A percentile compares a stretch with the other conserved stretches of the same genome.
Evolutionary conservation across 2,113 vertebrate species (phyloP).

Genomic region (Rostratula benghalensis): DNA sequence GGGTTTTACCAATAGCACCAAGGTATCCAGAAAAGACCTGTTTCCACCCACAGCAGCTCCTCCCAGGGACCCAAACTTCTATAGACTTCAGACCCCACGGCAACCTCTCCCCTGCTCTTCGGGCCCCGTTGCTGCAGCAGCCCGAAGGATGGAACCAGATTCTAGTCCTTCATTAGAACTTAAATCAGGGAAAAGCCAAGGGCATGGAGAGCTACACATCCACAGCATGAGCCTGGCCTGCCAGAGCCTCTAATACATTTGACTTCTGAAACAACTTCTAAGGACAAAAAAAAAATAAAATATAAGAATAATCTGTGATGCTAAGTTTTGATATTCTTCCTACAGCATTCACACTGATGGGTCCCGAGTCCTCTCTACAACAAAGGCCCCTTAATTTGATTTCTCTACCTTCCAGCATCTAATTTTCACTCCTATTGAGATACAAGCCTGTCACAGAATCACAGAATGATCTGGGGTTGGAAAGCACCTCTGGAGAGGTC

Average conservation of each 20-base stretch:
- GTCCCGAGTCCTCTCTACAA: not conserved
- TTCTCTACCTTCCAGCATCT: not conserved
- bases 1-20: not conserved
- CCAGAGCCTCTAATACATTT: not conserved
- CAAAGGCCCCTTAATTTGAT: not conserved
- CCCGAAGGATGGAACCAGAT: not conserved
- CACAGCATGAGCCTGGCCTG: not conserved
- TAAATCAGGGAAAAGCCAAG: not conserved
- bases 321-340: not conserved
- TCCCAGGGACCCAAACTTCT: too few species aligned
- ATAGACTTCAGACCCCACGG: not conserved
- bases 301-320: too few species aligned
- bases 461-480: too few species aligned
- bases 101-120: too few species aligned
- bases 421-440: not conserved
- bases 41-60: not conserved
- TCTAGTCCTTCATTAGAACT: not conserved
- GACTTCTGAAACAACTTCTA: not conserved
- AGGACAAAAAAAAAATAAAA: too few species aligned
- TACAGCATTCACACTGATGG: not conserved
- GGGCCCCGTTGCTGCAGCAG: not conserved
- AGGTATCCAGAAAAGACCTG: not conserved
- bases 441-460: not conserved
- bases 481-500: too few species aligned
- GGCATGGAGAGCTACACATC: not conserved